Conservation (phyloP, 2,113 vertebrate species). For the Cercopithecus mona region DNA sequence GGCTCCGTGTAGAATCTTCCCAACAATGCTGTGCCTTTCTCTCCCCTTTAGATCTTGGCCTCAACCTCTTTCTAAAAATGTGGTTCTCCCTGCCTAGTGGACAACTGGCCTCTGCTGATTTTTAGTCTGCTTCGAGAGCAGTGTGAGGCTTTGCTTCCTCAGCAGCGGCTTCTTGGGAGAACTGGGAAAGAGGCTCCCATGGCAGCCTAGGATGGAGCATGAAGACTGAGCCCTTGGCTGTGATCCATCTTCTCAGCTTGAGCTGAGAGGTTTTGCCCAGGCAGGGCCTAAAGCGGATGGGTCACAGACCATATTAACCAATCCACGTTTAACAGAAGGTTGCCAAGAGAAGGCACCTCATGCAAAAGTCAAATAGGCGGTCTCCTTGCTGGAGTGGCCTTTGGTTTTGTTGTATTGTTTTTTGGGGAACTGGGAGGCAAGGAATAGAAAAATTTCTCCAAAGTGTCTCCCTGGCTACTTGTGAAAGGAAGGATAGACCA, state of each 20-base stretch:
- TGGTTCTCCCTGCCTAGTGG: not conserved
- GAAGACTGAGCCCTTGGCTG: not conserved
- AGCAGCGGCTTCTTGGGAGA: not conserved
- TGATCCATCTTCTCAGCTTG: not conserved
- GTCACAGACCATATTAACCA: not conserved
- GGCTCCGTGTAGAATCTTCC: not conserved
- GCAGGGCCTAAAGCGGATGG: not conserved
- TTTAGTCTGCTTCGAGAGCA: not conserved
- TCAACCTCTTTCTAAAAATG: not conserved
- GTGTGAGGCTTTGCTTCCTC: not conserved
- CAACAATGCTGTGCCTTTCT: not conserved
- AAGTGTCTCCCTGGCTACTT: not conserved
- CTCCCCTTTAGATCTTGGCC: not conserved
- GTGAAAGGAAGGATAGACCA: not conserved
- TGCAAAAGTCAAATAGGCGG: not conserved
- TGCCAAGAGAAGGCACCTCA: not conserved
- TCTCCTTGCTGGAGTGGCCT: not conserved
- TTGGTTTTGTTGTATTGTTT: not conserved
- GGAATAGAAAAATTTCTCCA: not conserved
- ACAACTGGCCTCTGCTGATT: not conserved
- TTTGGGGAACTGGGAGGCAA: not conserved
- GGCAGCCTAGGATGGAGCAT: too few relatives aligned
- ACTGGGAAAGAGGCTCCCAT: not conserved
- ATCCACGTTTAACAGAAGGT: not conserved
- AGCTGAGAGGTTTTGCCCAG: not conserved